phyloP scores from a whole-genome alignment of 2,888 invertebrate genomes.

The Athalia circularis region DNA sequence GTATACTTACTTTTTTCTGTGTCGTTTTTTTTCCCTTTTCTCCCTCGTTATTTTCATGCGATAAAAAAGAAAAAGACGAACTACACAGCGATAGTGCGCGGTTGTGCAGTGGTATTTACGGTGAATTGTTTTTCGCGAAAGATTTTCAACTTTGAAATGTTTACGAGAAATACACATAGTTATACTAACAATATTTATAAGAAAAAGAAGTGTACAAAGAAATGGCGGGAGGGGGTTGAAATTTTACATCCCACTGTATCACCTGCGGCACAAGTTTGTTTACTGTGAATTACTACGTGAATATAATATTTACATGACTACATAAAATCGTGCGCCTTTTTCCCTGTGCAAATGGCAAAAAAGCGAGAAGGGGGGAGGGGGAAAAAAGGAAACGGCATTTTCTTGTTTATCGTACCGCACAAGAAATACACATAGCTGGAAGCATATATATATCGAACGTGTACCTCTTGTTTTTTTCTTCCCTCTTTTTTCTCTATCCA shows the following conservation, averaged over 20 bases:
- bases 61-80: not conserved
- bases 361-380: too few relatives aligned
- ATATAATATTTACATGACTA: not conserved
- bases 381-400: too few relatives aligned
- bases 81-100: not conserved
- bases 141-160: not conserved
- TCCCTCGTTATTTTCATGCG: too few relatives aligned
- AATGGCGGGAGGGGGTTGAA: not conserved
- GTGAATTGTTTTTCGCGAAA: not conserved
- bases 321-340: too few relatives aligned
- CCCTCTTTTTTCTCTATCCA: too few relatives aligned
- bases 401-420: too few relatives aligned
- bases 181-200: not conserved
- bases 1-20: too few relatives aligned
- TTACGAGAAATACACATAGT: not conserved
- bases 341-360: too few relatives aligned
- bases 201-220: not conserved
- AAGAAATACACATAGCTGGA: too few relatives aligned
- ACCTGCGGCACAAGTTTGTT: not conserved
- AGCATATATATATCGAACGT: too few relatives aligned
- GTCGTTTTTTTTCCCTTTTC: too few relatives aligned
- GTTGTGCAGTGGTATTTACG: not conserved
- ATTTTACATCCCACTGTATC: not conserved
- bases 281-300: not conserved
- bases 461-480: too few relatives aligned